Evolutionary conservation across 1,140 invertebrate species (phyloP).

Genomic region (Zaprionus capensis): DNA sequence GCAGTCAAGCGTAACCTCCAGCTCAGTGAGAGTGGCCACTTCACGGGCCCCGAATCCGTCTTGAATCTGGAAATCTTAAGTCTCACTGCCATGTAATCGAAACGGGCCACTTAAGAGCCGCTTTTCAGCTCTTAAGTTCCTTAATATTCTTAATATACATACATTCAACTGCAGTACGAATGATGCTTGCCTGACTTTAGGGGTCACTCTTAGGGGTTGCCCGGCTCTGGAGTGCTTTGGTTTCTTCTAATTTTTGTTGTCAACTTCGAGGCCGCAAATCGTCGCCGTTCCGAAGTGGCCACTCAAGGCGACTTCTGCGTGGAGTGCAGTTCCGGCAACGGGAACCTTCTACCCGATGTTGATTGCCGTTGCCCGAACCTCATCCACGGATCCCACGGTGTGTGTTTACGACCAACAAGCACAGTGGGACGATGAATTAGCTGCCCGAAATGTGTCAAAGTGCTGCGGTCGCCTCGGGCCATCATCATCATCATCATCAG

Average conservation of each 20-base stretch:
- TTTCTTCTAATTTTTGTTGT: conserved; percentile 75
- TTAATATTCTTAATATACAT: conserved; percentile 40
- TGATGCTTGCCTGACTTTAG: conserved; percentile 25
- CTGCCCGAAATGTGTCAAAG: conserved; percentile 69
- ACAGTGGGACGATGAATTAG: conserved; percentile 74
- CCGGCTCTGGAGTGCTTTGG: conserved; percentile 49
- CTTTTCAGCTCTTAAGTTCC: conserved; percentile 35
- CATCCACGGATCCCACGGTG: conserved; percentile 73
- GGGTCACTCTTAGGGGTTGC: conserved; percentile 68
- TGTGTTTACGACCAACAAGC: conserved; percentile 81
- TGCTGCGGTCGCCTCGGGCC: conserved; percentile 51
- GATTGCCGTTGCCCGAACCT: neutral
- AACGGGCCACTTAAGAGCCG: conserved; percentile 78
- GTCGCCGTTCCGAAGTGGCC: conserved; percentile 72
- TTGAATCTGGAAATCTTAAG: conserved; percentile 57
- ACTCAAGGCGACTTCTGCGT: conserved; percentile 68
- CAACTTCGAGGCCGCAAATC: conserved; percentile 68
- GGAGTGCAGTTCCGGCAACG: conserved; percentile 43
- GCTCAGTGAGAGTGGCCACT: conserved; percentile 26
- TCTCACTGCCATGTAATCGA: conserved; percentile 67
- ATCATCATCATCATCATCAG: conserved; percentile 30
- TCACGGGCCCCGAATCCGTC: conserved; percentile 32
- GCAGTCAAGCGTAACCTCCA: conserved; percentile 32
- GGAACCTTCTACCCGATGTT: neutral
- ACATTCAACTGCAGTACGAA: conserved; percentile 11